These are phyloP conservation scores for Caenorhabditis latens DNA, from an alignment of 1,140 invertebrate species.

Conservation along the genomic window DNA sequence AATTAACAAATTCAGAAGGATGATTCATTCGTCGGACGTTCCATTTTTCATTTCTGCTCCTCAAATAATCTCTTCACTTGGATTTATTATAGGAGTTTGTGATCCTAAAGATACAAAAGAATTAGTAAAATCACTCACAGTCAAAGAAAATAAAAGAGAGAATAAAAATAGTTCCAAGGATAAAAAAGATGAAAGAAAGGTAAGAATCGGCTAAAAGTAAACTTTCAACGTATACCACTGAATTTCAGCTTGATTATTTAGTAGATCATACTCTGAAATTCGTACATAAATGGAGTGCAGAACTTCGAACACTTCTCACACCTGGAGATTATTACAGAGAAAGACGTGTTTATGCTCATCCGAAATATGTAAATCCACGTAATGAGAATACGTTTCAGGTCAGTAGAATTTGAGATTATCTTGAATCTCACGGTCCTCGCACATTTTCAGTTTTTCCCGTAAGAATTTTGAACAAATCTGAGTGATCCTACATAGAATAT, in stretches of 20 bases:
- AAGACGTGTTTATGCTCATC: slow-evolving; percentile 37
- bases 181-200: too few species aligned
- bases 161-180: too few species aligned
- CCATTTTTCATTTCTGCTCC: slow-evolving; percentile 30
- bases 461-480: background rate
- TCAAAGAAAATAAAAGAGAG: background rate
- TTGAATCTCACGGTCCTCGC: too few species aligned
- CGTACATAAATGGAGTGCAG: slow-evolving; percentile 30
- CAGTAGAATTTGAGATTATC: too few species aligned
- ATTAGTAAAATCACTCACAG: background rate
- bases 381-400: slow-evolving; percentile 35
- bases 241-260: background rate
- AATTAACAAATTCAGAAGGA: background rate
- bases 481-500: background rate
- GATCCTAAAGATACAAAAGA: background rate
- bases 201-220: too few species aligned
- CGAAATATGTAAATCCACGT: slow-evolving; percentile 27
- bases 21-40: slow-evolving; percentile 37
- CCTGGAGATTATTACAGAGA: slow-evolving; percentile 35
- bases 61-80: slow-evolving; percentile 26
- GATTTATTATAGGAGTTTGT: slow-evolving; percentile 27
- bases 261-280: slow-evolving; percentile 26
- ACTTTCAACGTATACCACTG: too few species aligned
- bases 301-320: background rate
- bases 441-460: too few species aligned